Percentiles rank a stretch among this genome's conserved stretches.
These are phyloP conservation scores for Sclerurus mexicanus DNA, from an alignment of 2,113 vertebrate species.

Conservation along the genomic window DNA sequence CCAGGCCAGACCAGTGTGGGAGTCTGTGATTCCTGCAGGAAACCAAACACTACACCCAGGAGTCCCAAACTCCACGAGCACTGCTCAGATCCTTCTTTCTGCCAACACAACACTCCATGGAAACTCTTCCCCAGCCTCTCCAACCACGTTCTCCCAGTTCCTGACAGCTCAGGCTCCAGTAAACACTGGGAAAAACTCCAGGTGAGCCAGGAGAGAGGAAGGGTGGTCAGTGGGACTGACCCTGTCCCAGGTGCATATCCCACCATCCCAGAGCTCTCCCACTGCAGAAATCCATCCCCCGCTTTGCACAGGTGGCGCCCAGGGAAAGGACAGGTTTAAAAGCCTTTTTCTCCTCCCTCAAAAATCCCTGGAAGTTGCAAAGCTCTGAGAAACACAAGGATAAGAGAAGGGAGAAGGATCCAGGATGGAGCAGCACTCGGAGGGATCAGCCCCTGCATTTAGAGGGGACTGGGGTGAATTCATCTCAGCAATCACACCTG, in stretches of 20 bases:
- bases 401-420: neutral
- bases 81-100: neutral
- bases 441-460: neutral
- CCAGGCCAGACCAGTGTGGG: neutral
- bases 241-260: neutral
- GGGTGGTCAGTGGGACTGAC: neutral
- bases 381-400: neutral
- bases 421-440: neutral
- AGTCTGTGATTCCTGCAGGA: neutral
- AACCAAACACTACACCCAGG: neutral
- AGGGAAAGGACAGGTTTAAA: neutral
- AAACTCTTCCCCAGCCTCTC: neutral
- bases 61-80: neutral
- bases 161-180: neutral
- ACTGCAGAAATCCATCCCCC: neutral
- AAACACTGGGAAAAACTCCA: too few relatives aligned
- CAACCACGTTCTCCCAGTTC: neutral
- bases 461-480: neutral
- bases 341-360: neutral
- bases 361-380: neutral
- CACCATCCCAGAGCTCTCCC: neutral
- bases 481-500: neutral
- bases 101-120: neutral
- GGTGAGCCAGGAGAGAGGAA: fast-evolving
- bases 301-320: neutral